A percentile compares a stretch with the other conserved stretches of the same genome.
Evolutionary conservation across 2,888 invertebrate species (phyloP).

Genomic region (Amphipyra berbera): DNA sequence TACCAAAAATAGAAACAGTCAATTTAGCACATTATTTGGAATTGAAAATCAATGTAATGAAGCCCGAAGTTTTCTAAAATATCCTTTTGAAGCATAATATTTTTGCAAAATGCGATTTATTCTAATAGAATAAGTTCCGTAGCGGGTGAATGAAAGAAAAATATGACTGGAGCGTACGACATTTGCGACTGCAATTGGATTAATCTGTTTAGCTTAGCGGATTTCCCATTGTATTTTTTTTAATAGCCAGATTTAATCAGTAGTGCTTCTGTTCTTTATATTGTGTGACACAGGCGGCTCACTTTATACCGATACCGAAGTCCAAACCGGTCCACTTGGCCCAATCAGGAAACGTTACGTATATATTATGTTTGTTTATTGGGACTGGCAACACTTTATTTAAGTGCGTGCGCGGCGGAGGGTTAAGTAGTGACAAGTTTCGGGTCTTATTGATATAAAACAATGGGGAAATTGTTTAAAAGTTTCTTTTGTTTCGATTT

Average conservation of each 20-base stretch:
- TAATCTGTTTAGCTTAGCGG: too few species aligned
- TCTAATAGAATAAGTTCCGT: too few species aligned
- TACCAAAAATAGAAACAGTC: too few species aligned
- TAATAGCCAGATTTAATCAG: neutral
- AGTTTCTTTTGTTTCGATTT: neutral
- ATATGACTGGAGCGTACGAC: neutral
- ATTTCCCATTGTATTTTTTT: neutral
- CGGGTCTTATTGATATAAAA: constrained; percentile 20
- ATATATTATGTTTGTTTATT: constrained; percentile 54
- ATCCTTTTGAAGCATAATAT: too few species aligned
- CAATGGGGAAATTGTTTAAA: constrained; percentile 29
- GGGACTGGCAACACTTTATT: constrained; percentile 51
- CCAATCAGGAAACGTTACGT: constrained; percentile 64
- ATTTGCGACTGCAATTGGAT: neutral
- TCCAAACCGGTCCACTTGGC: constrained; percentile 61
- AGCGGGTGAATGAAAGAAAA: neutral
- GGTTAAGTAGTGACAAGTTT: constrained; percentile 36
- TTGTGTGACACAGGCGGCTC: constrained; percentile 32
- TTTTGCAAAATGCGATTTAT: too few species aligned
- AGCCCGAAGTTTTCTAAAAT: too few species aligned
- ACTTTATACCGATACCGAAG: constrained; percentile 45
- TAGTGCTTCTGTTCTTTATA: constrained; percentile 27
- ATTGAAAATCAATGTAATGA: too few species aligned
- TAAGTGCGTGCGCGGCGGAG: constrained; percentile 45
- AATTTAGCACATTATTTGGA: too few species aligned